Evolutionary conservation across 1,140 invertebrate species (phyloP).

Genomic region (Lordiphosa stackelbergi): DNA sequence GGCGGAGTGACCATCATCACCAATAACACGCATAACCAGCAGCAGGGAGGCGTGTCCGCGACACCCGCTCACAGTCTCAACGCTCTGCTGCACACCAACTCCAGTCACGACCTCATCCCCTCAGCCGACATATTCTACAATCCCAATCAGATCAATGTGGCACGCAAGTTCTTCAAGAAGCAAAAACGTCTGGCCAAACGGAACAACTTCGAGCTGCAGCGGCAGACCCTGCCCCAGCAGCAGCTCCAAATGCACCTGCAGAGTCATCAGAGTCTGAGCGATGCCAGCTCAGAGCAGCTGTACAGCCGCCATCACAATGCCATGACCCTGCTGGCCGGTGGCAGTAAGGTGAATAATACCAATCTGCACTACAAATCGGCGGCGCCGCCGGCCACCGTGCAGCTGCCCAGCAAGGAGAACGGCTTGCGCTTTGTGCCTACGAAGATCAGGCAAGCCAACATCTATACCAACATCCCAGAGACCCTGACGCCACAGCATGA

Average conservation of each 20-base stretch:
- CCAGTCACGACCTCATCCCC: conserved; percentile 60
- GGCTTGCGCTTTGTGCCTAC: conserved; percentile 47
- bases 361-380: conserved; percentile 79
- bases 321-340: conserved; percentile 82
- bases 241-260: conserved; percentile 56
- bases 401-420: conserved; percentile 64
- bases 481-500: conserved; percentile 82
- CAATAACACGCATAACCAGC: conserved; percentile 44
- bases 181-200: conserved; percentile 87
- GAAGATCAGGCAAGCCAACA: conserved; percentile 82
- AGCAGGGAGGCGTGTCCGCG: conserved; percentile 78
- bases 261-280: conserved; percentile 78
- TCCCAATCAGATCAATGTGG: conserved; percentile 93
- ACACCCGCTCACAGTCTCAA: conserved; percentile 81
- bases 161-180: conserved; percentile 93
- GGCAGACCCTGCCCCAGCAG: conserved; percentile 79
- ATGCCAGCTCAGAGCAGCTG: conserved; percentile 78
- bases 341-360: conserved; percentile 86
- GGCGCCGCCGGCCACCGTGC: conserved; percentile 30
- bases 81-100: conserved; percentile 67
- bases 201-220: conserved; percentile 84
- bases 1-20: conserved; percentile 47
- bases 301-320: conserved; percentile 79
- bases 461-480: conserved; percentile 85
- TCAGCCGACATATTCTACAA: conserved; percentile 92